Percentiles rank a stretch among this genome's conserved stretches.
These are phyloP conservation scores for Spizaetus ornatus DNA, from an alignment of 2,113 vertebrate species.

Conservation along the genomic window DNA sequence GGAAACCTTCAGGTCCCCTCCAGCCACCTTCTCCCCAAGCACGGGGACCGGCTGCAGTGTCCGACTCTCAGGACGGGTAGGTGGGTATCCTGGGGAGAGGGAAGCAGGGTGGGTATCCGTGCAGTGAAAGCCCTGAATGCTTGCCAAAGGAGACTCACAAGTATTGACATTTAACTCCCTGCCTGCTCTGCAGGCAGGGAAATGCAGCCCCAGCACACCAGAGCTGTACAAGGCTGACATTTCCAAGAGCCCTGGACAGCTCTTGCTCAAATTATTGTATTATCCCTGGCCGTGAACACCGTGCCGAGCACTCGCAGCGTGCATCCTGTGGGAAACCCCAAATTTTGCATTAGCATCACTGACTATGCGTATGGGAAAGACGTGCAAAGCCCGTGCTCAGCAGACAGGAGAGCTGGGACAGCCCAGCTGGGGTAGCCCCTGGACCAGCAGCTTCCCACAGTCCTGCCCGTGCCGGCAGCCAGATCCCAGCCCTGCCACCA, in stretches of 20 bases:
- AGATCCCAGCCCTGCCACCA: background rate
- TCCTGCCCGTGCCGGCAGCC: background rate
- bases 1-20: background rate
- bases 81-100: background rate
- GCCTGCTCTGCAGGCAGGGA: background rate
- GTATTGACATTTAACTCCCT: background rate
- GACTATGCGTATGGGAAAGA: accelerated
- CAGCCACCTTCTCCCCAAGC: background rate
- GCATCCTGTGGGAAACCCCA: background rate
- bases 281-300: background rate
- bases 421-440: background rate
- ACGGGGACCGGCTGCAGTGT: background rate
- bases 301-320: accelerated
- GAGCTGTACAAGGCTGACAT: background rate
- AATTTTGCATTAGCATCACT: background rate
- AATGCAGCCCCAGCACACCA: background rate
- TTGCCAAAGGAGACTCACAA: background rate
- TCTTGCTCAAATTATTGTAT: background rate
- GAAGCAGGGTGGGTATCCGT: background rate
- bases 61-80: background rate
- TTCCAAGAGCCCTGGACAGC: background rate
- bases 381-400: accelerated
- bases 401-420: background rate
- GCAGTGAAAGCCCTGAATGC: background rate
- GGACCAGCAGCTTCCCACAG: background rate